phyloP scores from a whole-genome alignment of 2,113 vertebrate species.

The Danio rerio region GRCz12tu NC_133180.1:28636001-28636500 shows the following conservation, averaged over 20 bases:
- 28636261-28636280: slow-evolving; percentile 89
- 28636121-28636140: neutral
- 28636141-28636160: neutral
- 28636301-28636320: slow-evolving; percentile 70
- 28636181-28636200: neutral
- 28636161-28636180: neutral
- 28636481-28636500: slow-evolving; percentile 84
- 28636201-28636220: slow-evolving; percentile 86
- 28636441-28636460: slow-evolving; percentile 74
- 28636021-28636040: neutral
- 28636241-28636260: slow-evolving; percentile 78
- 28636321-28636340: slow-evolving; percentile 39
- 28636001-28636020: neutral
- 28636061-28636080: neutral
- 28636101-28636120: neutral
- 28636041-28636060: neutral
- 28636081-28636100: neutral
- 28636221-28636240: slow-evolving; percentile 87
- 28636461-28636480: slow-evolving; percentile 89
- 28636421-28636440: slow-evolving; percentile 82
- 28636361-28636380: slow-evolving; percentile 68
- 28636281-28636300: slow-evolving; percentile 87
- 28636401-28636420: slow-evolving; percentile 58
- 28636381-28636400: slow-evolving; percentile 54
- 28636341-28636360: neutral